Conservation (phyloP, 2,888 invertebrate species). For the Yponomeuta evonymella region DNA sequence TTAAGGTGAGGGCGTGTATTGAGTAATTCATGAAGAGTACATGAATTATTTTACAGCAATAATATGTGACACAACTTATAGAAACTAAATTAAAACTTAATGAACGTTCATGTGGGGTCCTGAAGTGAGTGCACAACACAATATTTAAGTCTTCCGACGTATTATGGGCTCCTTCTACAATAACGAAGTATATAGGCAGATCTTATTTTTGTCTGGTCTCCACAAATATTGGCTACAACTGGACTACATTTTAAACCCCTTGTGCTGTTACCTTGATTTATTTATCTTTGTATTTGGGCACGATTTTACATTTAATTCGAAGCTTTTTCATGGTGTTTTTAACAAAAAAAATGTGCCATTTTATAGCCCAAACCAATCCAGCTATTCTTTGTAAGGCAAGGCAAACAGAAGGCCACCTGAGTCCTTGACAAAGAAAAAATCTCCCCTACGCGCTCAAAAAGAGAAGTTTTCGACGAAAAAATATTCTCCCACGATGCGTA, state of each 20-base stretch:
- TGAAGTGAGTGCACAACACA: no score
- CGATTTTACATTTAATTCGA: background rate
- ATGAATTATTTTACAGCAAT: no score
- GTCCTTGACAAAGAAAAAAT: constrained; percentile 42
- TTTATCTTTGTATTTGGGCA: no score
- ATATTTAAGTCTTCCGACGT: no score
- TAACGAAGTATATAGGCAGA: background rate
- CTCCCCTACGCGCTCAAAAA: constrained; percentile 43
- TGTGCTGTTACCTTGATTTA: no score
- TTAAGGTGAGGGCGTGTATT: no score
- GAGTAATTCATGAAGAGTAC: no score
- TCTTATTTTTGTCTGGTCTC: background rate
- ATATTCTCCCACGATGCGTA: constrained; percentile 56
- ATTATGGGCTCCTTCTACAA: no score
- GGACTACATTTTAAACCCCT: no score
- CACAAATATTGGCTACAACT: background rate
- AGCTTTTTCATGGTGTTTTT: background rate
- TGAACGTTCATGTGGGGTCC: no score
- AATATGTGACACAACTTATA: no score
- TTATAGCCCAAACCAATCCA: constrained; percentile 36
- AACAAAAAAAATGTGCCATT: constrained; percentile 14
- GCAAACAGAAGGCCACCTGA: constrained; percentile 49
- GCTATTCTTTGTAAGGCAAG: constrained; percentile 24
- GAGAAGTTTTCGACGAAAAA: constrained; percentile 37
- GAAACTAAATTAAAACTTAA: no score